Conservation (phyloP, 2,113 vertebrate species). For the Corvus hawaiiensis region DNA sequence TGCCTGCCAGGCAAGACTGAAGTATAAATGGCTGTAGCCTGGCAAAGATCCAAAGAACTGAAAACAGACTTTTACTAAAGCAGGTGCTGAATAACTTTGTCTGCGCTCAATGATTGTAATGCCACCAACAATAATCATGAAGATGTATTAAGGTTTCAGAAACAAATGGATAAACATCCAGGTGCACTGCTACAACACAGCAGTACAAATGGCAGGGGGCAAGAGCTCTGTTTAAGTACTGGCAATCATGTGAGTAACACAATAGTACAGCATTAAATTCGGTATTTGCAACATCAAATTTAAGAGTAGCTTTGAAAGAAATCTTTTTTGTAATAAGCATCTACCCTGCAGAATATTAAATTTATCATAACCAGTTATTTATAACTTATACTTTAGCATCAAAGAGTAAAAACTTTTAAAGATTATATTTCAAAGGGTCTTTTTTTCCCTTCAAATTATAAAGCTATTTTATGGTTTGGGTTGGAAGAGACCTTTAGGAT, state of each 20-base stretch:
- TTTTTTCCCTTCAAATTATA: neutral
- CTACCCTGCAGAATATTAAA: neutral
- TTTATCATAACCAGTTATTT: neutral
- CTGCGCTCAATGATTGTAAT: neutral
- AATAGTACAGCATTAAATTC: neutral
- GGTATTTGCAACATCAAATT: neutral
- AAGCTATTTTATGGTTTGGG: too few species aligned
- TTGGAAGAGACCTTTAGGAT: neutral
- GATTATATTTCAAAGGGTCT: neutral
- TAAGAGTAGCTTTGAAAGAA: neutral
- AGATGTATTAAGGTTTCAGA: neutral
- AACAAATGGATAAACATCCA: neutral
- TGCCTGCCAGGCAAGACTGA: neutral
- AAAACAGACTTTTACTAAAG: neutral
- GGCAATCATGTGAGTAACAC: neutral
- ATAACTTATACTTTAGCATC: neutral
- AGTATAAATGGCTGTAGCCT: neutral
- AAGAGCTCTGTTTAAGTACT: neutral
- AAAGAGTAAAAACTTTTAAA: neutral
- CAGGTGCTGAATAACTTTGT: neutral
- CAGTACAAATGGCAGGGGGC: neutral
- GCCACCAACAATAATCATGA: neutral
- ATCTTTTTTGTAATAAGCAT: neutral
- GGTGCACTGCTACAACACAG: neutral
- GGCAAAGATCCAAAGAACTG: neutral